These are phyloP conservation scores for Styela plicata DNA, from an alignment of 23 tunicate species.

Conservation along the genomic window DNA sequence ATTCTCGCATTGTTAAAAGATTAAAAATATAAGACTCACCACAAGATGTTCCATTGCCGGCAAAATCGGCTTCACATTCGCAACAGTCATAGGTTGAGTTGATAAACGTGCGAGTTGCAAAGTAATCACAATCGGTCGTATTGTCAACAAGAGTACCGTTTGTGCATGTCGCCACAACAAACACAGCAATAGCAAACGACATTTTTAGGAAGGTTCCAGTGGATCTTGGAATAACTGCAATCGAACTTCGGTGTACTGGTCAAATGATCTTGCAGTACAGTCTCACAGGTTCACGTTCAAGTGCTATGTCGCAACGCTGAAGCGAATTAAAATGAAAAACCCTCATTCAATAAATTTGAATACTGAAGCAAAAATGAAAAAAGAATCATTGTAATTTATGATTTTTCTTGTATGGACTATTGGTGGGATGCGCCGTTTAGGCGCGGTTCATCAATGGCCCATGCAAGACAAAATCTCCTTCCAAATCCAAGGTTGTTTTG, in stretches of 20 bases:
- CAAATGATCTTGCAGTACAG: too few relatives aligned
- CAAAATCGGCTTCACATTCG: conserved; percentile 7
- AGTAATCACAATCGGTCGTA: not conserved
- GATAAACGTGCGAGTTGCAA: conserved; percentile 7
- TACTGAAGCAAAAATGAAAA: too few relatives aligned
- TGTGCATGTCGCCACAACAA: not conserved
- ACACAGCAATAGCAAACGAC: not conserved
- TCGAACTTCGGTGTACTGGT: too few relatives aligned
- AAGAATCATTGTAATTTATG: too few relatives aligned
- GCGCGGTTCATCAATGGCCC: too few relatives aligned
- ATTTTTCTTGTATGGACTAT: too few relatives aligned
- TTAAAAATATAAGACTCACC: conserved; percentile 2
- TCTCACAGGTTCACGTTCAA: not conserved
- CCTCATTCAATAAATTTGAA: too few relatives aligned
- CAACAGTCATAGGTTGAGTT: conserved; percentile 13
- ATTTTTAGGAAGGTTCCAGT: too few relatives aligned
- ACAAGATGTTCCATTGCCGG: conserved; percentile 13
- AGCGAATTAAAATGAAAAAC: not conserved
- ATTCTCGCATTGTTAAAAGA: too few relatives aligned
- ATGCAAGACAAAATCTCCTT: too few relatives aligned
- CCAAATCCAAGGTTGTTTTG: too few relatives aligned
- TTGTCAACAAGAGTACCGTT: conserved; percentile 10
- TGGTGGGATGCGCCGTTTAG: too few relatives aligned
- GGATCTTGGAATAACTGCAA: not conserved
- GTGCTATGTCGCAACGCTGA: not conserved